A percentile compares a stretch with the other conserved stretches of the same genome.
These are phyloP conservation scores for Calcarius lapponicus DNA, from an alignment of 2,797 vertebrate genomes.

Conservation along the genomic window DNA sequence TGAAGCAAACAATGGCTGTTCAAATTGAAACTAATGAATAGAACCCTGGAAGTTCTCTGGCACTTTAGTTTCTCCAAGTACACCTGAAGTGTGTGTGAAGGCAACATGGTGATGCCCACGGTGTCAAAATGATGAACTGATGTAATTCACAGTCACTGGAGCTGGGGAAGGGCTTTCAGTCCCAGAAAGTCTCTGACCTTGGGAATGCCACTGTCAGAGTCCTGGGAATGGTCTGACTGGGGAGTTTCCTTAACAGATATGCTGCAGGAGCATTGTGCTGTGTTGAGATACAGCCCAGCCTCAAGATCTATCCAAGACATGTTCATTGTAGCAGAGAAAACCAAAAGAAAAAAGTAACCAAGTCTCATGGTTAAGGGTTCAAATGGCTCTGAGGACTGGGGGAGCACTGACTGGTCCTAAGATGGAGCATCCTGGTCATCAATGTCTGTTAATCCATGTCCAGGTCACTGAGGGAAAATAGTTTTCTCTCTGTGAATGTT, in stretches of 20 bases:
- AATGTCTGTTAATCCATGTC: neutral
- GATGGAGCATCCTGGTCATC: neutral
- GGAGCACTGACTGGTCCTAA: neutral
- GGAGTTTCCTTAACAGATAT: neutral
- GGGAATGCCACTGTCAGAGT: neutral
- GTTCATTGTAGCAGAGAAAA: neutral
- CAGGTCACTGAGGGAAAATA: neutral
- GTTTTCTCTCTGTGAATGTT: neutral
- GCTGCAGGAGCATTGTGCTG: neutral
- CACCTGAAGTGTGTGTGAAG: neutral
- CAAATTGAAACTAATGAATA: neutral
- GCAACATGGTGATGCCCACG: fast-evolving
- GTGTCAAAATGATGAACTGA: neutral
- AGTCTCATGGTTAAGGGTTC: neutral
- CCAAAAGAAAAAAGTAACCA: neutral
- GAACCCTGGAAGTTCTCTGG: neutral
- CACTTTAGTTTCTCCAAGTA: neutral
- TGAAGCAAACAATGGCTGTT: neutral
- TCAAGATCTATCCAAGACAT: neutral
- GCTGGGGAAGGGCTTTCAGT: fast-evolving
- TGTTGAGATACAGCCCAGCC: neutral
- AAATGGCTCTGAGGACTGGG: neutral
- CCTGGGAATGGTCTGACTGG: neutral
- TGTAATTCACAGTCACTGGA: neutral
- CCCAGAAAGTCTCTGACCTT: neutral